Evolutionary conservation across 2,797 vertebrate species (phyloP).

Genomic region (Dipus sagitta): DNA sequence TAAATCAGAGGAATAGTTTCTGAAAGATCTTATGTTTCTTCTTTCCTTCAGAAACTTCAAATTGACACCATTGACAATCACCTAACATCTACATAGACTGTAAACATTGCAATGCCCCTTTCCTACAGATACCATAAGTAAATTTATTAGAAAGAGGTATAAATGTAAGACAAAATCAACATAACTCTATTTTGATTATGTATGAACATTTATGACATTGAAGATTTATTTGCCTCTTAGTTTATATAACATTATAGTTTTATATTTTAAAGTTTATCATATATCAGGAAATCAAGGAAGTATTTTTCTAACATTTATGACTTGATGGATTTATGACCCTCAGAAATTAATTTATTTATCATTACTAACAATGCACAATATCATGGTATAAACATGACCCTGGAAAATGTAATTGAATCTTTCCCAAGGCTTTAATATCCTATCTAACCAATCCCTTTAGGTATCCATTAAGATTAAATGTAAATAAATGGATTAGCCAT

Average conservation of each 20-base stretch:
- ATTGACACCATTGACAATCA: neutral
- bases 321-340: neutral
- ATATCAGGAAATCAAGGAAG: neutral
- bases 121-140: neutral
- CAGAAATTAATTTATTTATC: neutral
- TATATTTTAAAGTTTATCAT: neutral
- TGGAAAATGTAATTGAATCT: neutral
- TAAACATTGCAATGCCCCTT: neutral
- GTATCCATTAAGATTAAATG: neutral
- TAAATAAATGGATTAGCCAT: slow-evolving; percentile 10
- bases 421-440: neutral
- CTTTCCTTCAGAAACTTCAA: neutral
- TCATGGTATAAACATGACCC: neutral
- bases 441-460: neutral
- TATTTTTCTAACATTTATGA: neutral
- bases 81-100: neutral
- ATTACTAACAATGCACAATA: neutral
- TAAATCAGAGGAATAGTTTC: neutral
- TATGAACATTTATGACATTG: slow-evolving; percentile 1
- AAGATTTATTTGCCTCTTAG: neutral
- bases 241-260: slow-evolving; percentile 19
- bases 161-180: slow-evolving; percentile 4
- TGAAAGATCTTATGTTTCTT: neutral
- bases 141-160: neutral
- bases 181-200: neutral